Conservation (phyloP, 2,888 invertebrate species). For the Adelognathus sp. region DNA sequence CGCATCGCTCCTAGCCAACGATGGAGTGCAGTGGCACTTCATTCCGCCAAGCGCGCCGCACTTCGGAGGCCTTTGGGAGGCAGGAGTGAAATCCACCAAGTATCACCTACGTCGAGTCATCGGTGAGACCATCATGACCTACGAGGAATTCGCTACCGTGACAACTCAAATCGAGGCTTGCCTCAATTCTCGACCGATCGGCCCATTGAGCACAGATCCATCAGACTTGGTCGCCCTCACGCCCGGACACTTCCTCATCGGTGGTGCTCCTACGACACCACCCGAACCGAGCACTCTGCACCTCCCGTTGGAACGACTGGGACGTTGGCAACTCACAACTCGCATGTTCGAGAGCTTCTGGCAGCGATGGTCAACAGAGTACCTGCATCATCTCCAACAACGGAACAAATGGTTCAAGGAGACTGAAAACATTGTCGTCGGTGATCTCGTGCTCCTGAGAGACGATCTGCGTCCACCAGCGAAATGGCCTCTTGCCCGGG, state of each 20-base stretch:
- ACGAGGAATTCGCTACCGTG: not conserved
- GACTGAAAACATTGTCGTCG: too few relatives aligned
- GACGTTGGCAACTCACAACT: not conserved
- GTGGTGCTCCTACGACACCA: not conserved
- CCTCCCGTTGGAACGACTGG: not conserved
- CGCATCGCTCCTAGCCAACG: not conserved
- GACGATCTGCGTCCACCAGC: too few relatives aligned
- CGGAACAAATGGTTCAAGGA: slow-evolving; percentile 3
- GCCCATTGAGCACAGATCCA: not conserved
- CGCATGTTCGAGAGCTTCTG: not conserved
- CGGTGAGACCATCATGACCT: not conserved
- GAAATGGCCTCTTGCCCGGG: too few relatives aligned
- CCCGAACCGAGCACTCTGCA: not conserved
- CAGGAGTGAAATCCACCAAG: not conserved
- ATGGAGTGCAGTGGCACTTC: not conserved
- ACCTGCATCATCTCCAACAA: not conserved
- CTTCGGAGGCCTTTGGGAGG: slow-evolving; percentile 1
- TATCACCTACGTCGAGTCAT: not conserved
- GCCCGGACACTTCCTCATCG: not conserved
- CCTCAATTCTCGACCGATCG: not conserved
- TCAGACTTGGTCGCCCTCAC: not conserved
- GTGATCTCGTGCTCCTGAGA: too few relatives aligned
- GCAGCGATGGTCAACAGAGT: slow-evolving; percentile 1
- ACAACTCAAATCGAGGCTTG: not conserved
- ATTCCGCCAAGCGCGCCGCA: not conserved